Percentiles rank a stretch among this genome's conserved stretches.
Evolutionary conservation across 1,140 invertebrate genomes (phyloP).

Genomic region (Cardiocondyla obscurior): DNA sequence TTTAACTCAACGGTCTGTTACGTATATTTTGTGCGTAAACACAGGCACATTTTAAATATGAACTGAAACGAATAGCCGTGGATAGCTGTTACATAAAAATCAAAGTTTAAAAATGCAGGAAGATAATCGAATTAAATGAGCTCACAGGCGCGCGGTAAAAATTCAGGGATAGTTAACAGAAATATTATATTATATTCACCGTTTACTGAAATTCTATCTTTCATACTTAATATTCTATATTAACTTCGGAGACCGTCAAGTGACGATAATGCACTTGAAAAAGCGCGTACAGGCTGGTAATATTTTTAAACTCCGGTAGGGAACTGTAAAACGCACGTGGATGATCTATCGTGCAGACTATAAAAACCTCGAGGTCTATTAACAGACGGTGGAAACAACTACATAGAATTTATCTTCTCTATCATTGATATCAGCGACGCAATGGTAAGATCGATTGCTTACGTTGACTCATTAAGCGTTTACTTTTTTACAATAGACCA

Average conservation of each 20-base stretch:
- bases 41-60: neutral
- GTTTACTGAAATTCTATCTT: neutral
- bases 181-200: neutral
- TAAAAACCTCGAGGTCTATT: neutral
- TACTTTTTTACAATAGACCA: neutral
- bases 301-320: neutral
- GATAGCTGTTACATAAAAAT: neutral
- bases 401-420: conserved; percentile 3
- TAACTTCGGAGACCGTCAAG: neutral
- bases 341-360: neutral
- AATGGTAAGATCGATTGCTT: neutral
- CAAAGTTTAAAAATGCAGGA: neutral
- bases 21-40: neutral
- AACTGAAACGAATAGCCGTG: neutral
- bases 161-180: neutral
- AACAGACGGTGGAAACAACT: conserved; percentile 6
- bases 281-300: neutral
- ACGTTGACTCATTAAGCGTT: neutral
- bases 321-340: neutral
- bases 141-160: neutral
- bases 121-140: neutral
- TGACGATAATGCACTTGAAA: neutral
- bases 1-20: neutral
- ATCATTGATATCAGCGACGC: neutral
- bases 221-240: neutral